phyloP scores from a whole-genome alignment of 2,797 vertebrate genomes.

The Neomorphus geoffroyi region DNA sequence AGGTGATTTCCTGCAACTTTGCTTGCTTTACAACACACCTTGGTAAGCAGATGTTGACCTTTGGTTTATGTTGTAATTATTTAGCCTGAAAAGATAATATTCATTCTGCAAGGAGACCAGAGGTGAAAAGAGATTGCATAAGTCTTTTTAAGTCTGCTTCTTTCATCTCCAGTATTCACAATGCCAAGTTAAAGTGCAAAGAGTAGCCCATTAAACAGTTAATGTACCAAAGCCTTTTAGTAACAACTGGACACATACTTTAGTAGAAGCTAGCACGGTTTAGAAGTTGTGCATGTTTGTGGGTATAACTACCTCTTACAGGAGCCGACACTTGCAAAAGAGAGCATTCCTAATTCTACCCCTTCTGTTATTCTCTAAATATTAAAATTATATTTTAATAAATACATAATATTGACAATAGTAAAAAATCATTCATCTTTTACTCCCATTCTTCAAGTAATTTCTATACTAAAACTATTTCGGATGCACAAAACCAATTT shows the following conservation, averaged over 20 bases:
- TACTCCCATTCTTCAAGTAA: background rate
- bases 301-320: background rate
- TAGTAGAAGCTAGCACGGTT: background rate
- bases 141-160: background rate
- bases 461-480: background rate
- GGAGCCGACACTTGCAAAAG: background rate
- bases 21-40: background rate
- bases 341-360: background rate
- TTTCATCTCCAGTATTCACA: background rate
- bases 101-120: background rate
- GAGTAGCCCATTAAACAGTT: background rate
- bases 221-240: background rate
- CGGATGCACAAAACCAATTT: background rate
- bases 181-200: background rate
- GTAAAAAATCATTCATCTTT: background rate
- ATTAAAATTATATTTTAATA: background rate
- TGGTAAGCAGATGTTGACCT: background rate
- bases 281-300: background rate
- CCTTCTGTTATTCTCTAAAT: background rate
- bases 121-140: background rate
- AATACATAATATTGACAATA: background rate
- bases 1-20: background rate
- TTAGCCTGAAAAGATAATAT: background rate
- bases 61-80: background rate
- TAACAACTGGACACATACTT: background rate